Base-by-base conservation (phyloP, 2,888 invertebrate species). In the Urechis unicinctus region DNA sequence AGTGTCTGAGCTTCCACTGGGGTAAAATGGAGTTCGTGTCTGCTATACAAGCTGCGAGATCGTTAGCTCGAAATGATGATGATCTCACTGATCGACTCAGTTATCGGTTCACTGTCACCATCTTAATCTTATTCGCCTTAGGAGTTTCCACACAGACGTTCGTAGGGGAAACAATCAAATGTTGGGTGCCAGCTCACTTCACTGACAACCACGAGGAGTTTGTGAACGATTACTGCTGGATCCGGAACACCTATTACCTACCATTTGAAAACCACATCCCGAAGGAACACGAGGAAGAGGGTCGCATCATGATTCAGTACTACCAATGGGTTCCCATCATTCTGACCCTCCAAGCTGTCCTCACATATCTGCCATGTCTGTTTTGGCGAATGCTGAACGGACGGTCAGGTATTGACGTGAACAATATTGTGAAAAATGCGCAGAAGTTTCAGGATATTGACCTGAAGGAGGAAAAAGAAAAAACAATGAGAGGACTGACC, bases 281-380 rank as follows among this genome's bases (percentile, higher is more conserved):
- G 6, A 43, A 50, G 17, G 44, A 9, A 2, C 52, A 53, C 28
- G 53, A 59, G 50, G 13, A 21, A 3, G 24, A 55, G 5, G 9
- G 26, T 21, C 30, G 44, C 21, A n/a, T 21, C 17, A 21, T 44
- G 28, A 51, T 69, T 25, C 53, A 63, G 22, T 66, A 67, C 52
- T 66, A 67, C 56, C 67, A 67, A 52, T 65, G 65, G 61, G 54
- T 61, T 64, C 71, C 72, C 9, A 70, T 72, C 59, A 70, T 71
- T 59, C 62, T 72, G 21, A 68, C 74, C 31, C 58, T 68, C 54
- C 71, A 71, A 57, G 76, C 76, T 6, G 64, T 77, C 52, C 64
- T 68, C 60, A 77, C 77, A 65, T 75, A 74, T 57, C 58, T 73
- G 17, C 76, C 76, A 13, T 30, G 48, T 36, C 22, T 21, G 6